Conservation (phyloP, 2,797 vertebrate species). For the Erethizon dorsatum region DNA sequence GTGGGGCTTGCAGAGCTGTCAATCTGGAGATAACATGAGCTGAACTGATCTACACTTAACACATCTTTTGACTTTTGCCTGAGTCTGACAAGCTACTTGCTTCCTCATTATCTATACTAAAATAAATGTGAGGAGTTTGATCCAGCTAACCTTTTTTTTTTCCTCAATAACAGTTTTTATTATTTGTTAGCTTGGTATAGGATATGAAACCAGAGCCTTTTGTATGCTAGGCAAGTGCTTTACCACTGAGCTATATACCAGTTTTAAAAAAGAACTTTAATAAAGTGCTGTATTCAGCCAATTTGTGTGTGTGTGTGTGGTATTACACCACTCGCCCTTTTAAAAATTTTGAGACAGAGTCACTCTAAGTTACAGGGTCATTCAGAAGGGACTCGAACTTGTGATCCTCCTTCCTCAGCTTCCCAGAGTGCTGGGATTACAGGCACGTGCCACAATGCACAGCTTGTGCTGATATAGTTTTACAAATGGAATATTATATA, state of each 20-base stretch:
- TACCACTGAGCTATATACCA: not conserved
- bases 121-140: constrained; percentile 12
- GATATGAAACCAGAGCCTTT: not conserved
- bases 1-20: not conserved
- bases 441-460: too few species aligned
- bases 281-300: not conserved
- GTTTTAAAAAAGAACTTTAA: too few species aligned
- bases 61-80: not conserved
- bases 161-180: not conserved
- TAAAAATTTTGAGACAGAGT: too few species aligned
- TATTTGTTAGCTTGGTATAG: not conserved
- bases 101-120: not conserved
- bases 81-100: not conserved
- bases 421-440: too few species aligned
- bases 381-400: too few species aligned
- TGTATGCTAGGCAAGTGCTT: not conserved
- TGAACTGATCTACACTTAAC: not conserved
- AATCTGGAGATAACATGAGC: not conserved
- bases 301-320: too few species aligned
- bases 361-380: too few species aligned
- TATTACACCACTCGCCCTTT: too few species aligned
- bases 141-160: not conserved
- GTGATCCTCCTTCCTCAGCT: too few species aligned
- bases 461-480: not conserved
- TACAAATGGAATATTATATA: constrained; percentile 4